Evolutionary conservation across 1,140 invertebrate genomes (phyloP).

Genomic region (Paraescarpia echinospica): DNA sequence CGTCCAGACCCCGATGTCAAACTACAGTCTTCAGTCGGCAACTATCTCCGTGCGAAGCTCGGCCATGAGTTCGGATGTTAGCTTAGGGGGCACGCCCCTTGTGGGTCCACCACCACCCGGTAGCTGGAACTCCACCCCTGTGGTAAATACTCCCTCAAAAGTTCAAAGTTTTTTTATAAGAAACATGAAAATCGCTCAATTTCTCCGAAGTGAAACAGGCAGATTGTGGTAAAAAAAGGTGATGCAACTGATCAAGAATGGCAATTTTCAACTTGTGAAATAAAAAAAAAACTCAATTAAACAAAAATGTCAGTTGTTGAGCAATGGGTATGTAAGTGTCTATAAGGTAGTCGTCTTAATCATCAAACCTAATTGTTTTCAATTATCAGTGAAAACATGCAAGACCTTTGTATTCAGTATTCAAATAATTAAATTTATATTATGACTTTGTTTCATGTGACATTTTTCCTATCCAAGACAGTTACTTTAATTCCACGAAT

Average conservation of each 20-base stretch:
- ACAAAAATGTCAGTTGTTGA: too few species aligned
- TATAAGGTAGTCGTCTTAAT: too few species aligned
- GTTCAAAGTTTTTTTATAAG: background rate
- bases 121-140: background rate
- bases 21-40: conserved; percentile 3
- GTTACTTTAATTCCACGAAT: too few species aligned
- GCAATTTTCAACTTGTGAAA: background rate
- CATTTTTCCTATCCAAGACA: too few species aligned
- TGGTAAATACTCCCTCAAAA: background rate
- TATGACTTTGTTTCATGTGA: too few species aligned
- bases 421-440: too few species aligned
- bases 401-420: too few species aligned
- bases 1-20: background rate
- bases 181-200: background rate
- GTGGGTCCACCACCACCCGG: background rate
- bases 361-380: too few species aligned
- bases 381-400: too few species aligned
- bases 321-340: too few species aligned
- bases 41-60: conserved; percentile 18
- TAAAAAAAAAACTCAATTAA: too few species aligned
- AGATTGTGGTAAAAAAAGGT: too few species aligned
- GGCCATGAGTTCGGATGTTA: background rate
- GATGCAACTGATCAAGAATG: background rate
- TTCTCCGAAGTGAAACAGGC: background rate
- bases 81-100: background rate